These are phyloP conservation scores for Melanotaenia trifasciata DNA, from an alignment of 2,797 vertebrate species.

Conservation along the genomic window DNA sequence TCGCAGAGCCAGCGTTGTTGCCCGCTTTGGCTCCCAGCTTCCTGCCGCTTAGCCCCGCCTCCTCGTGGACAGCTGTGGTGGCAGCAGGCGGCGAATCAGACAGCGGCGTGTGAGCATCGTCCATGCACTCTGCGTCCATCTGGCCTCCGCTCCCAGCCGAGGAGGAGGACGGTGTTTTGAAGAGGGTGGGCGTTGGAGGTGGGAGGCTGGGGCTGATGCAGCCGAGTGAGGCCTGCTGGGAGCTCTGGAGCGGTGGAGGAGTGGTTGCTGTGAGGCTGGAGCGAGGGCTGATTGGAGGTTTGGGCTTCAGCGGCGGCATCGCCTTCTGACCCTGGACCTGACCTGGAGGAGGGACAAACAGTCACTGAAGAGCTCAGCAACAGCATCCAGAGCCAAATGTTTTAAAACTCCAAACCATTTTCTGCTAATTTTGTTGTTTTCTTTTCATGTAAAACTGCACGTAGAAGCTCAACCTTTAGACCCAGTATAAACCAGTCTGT, in stretches of 20 bases:
- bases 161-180: constrained; percentile 82
- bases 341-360: constrained; percentile 75
- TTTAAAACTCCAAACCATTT: no score
- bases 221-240: constrained; percentile 93
- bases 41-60: constrained; percentile 80
- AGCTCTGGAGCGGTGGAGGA: constrained; percentile 90
- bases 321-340: constrained; percentile 86
- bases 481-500: no score
- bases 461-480: no score
- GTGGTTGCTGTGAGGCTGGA: constrained; percentile 90
- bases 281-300: constrained; percentile 91
- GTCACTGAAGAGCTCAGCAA: not conserved
- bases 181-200: constrained; percentile 82
- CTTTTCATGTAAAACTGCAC: no score
- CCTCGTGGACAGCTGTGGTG: constrained; percentile 75
- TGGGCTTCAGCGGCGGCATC: constrained; percentile 94
- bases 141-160: constrained; percentile 75
- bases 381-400: no score
- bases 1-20: constrained; percentile 75
- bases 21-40: constrained; percentile 83
- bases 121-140: constrained; percentile 89
- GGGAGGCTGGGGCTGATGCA: constrained; percentile 93
- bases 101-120: constrained; percentile 86
- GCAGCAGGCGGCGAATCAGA: constrained; percentile 87
- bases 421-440: no score